Base-by-base conservation (phyloP, 2,113 vertebrate genomes). In the Urocynchramus pylzowi region DNA sequence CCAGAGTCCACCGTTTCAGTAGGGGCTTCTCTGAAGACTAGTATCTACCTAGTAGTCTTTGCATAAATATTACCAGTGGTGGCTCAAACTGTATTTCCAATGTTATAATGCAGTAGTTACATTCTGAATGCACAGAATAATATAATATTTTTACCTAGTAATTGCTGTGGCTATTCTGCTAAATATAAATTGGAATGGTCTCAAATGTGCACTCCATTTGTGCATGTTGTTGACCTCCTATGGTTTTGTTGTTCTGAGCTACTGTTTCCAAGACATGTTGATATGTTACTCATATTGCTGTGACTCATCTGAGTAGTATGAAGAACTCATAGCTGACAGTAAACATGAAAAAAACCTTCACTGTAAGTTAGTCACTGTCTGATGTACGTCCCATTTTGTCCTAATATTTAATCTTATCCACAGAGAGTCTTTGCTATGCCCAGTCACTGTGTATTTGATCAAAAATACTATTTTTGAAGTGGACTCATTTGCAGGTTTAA, bases 181-280 rank as follows among this genome's bases (percentile, higher is more conserved):
- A 71, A 71, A 49, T 73, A 54, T 42, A 41, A 81, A 33, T 53
- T 64, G 68, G 23, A 81, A 30, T 56, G 39, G 47, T 77, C 53
- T 78, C 24, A 10, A 10, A 7, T 85, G 24, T 93, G 22, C 28
- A 10, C 18, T 78, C 23, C 49, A 2, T 26, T 89, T 92, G n/a
- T 73, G 50, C 80, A 30, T 87, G 61, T 65, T 87, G 61, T 95
- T 96, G 94, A 87, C 69, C 96, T 95, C 70, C 63, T 93, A 41
- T 76, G 93, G 89, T 91, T 94, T 92, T 97, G 94, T 95, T 95
- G 89, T 96, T 97, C 83, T 79, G 74, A 87, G 57, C 93, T 97
- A 84, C 93, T 91, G 95, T 96, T 96, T 95, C 93, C 87, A 93
- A 91, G 94, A 85, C 63, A 73, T 93, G 81, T 82, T 93, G 70